phyloP scores from a whole-genome alignment of 2,113 vertebrate genomes.

The Antechinus flavipes region DNA sequence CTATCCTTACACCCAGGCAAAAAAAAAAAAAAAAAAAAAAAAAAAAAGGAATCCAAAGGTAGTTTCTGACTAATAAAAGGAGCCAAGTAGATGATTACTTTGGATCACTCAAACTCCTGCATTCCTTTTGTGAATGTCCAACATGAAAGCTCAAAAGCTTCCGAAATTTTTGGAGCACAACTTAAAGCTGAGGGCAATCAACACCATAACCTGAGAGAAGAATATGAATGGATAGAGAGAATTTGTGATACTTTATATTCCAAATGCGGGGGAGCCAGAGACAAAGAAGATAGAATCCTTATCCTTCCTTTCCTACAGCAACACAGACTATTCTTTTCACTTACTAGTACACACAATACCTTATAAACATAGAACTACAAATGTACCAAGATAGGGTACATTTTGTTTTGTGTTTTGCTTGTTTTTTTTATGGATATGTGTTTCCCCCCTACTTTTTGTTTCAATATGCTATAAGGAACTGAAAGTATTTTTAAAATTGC shows the following conservation, averaged over 20 bases:
- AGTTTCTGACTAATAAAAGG: not conserved
- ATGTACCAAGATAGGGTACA: not conserved
- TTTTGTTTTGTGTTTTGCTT: too few relatives aligned
- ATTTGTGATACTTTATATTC: not conserved
- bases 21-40: not conserved
- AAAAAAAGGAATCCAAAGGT: not conserved
- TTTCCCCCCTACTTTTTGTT: not conserved
- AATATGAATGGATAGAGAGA: not conserved
- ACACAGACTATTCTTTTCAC: not conserved
- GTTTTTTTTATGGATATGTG: too few relatives aligned
- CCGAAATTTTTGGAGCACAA: too few relatives aligned
- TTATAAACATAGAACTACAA: not conserved
- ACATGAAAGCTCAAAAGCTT: not conserved
- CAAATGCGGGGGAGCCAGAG: not conserved
- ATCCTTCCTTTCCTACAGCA: not conserved
- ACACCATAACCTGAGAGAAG: not conserved
- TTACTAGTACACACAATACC: not conserved
- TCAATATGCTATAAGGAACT: not conserved
- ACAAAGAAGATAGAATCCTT: not conserved
- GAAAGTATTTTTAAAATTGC: constrained; percentile 1
- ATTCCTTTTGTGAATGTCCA: not conserved
- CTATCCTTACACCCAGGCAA: not conserved
- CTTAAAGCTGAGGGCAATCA: not conserved
- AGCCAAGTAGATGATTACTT: not conserved
- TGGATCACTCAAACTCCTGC: not conserved